These are phyloP conservation scores for Entomobrya proxima DNA, from an alignment of 2,888 invertebrate species.

Conservation along the genomic window DNA sequence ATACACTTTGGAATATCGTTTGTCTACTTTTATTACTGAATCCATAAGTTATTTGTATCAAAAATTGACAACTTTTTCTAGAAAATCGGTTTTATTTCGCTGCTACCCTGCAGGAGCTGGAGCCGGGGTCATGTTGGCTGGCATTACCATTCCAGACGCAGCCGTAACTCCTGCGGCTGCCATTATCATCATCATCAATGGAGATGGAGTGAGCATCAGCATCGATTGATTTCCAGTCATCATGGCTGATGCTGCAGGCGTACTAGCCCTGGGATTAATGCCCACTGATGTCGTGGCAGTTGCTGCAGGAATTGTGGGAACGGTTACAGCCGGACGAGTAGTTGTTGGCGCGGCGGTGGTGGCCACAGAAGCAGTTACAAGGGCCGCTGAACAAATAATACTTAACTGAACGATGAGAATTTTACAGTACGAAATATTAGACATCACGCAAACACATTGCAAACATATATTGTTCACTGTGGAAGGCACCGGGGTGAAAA, in stretches of 20 bases:
- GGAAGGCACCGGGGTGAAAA: conserved; percentile 64
- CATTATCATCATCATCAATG: conserved; percentile 48
- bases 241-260: conserved; percentile 20
- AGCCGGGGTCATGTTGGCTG: background rate
- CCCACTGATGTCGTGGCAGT: background rate
- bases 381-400: conserved; percentile 54
- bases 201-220: background rate
- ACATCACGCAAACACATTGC: conserved; percentile 68
- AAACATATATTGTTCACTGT: conserved; percentile 67
- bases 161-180: background rate
- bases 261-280: conserved; percentile 36
- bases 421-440: conserved; percentile 68
- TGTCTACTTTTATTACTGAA: too few relatives aligned
- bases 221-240: background rate
- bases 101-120: conserved; percentile 23
- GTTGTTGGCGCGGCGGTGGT: conserved; percentile 25
- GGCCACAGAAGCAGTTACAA: conserved; percentile 27
- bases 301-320: conserved; percentile 24
- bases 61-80: too few relatives aligned
- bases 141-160: background rate
- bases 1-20: too few relatives aligned
- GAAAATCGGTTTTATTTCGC: background rate
- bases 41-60: too few relatives aligned
- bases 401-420: conserved; percentile 61
- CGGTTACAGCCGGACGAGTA: conserved; percentile 11